Conservation (phyloP, 1,140 invertebrate species). For the Reticulitermes speratus region DNA sequence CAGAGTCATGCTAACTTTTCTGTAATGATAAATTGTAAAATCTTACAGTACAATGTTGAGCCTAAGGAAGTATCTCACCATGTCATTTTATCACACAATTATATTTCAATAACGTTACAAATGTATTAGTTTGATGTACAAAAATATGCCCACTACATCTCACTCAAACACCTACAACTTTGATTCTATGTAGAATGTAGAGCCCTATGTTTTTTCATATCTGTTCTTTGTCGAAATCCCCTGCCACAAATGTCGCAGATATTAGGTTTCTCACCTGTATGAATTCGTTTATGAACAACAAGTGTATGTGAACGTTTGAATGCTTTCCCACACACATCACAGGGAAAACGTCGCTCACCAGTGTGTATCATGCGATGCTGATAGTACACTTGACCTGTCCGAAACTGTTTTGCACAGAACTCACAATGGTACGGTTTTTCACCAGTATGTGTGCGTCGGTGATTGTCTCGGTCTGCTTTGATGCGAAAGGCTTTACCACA, state of each 20-base stretch:
- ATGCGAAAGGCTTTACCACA: slow-evolving; percentile 56
- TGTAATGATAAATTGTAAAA: too few relatives aligned
- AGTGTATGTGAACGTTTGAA: slow-evolving; percentile 46
- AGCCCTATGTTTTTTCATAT: slow-evolving; percentile 61
- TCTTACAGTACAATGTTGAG: too few relatives aligned
- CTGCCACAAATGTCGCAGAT: slow-evolving; percentile 57
- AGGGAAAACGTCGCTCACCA: slow-evolving; percentile 76
- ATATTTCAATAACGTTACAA: too few relatives aligned
- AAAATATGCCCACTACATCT: too few relatives aligned
- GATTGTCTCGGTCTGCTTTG: slow-evolving; percentile 37
- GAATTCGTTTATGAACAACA: slow-evolving; percentile 34
- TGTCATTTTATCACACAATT: too few relatives aligned
- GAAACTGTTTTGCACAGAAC: slow-evolving; percentile 55
- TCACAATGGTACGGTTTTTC: slow-evolving; percentile 46
- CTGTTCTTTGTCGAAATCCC: slow-evolving; percentile 58
- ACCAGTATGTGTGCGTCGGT: slow-evolving; percentile 37
- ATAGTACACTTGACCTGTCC: slow-evolving; percentile 48
- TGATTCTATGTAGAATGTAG: slow-evolving; percentile 54
- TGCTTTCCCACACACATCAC: slow-evolving; percentile 60
- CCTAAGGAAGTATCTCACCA: too few relatives aligned
- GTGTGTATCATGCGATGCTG: slow-evolving; percentile 73
- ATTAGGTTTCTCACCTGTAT: slow-evolving; percentile 60
- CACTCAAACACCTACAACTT: too few relatives aligned
- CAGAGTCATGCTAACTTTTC: too few relatives aligned
- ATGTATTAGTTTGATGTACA: too few relatives aligned